Evolutionary conservation across 2,797 vertebrate species (phyloP), one percentile per base, ranked within the genome.

Genomic region (Arnoldichthys spilopterus): DNA sequence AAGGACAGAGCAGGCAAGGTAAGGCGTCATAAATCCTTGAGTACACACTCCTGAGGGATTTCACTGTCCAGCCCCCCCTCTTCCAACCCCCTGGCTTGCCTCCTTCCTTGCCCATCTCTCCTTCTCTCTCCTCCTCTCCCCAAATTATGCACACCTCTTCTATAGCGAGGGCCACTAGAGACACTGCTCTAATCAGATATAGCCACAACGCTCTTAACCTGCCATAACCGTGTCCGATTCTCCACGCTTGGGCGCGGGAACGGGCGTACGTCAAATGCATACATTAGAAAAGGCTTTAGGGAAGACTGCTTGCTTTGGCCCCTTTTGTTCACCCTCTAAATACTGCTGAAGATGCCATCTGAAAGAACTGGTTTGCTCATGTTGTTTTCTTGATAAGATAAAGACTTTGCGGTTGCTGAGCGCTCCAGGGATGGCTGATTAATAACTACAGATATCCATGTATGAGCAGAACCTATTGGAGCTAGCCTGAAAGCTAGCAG

Each of bases 401-500:
- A 82, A 82, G 72, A 78, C 68, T 61, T 80, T 72, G 54, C 40
- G 62, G 79, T 84, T 70, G 63, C 6, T 20, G 69, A 76, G 54
- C 59, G 68, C 67, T 76, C 24, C 18, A 40, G 54, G 59, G 22
- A 26, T 20, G 20, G 70, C 87, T 92, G 91, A 92, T 91, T 90
- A 84, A 88, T 89, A 85, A 90, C 87, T 90, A 90, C 88, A 91
- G 88, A 81, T 84, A 80, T 85, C 81, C 85, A 80, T 85, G 84
- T 82, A 82, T 67, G 20, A 78, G 88, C 77, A 81, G 83, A 87
- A 83, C 78, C 74, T 54, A 13, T 76, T 71, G 51, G 51, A 84
- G 78, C 84, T 84, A 84, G 81, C 86, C 79, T 75, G 77, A 82
- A n/a, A 77, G 82, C 71, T 72, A 84, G 58, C 56, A 6, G 13